Conservation (phyloP, 2,797 vertebrate species). For the Centropyge bicolor region DNA sequence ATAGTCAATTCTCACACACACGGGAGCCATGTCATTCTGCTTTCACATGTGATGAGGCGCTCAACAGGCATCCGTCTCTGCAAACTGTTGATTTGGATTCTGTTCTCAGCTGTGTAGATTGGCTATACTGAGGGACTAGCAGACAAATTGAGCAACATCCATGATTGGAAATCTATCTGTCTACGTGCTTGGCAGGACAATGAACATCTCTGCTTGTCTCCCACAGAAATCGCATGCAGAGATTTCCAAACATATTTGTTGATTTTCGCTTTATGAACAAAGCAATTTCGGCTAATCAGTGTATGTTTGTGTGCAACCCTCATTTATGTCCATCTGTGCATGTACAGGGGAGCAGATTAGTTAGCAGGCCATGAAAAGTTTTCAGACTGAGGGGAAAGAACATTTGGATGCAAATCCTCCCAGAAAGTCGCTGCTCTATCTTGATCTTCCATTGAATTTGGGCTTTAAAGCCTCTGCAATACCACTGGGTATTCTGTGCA, state of each 20-base stretch:
- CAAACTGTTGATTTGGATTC: conserved; percentile 69
- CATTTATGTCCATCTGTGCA: conserved; percentile 38
- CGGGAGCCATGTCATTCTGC: conserved; percentile 9
- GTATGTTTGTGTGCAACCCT: conserved; percentile 18
- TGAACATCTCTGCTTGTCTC: conserved; percentile 50
- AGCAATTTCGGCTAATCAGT: conserved; percentile 43
- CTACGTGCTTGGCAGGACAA: conserved; percentile 73
- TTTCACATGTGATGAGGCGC: conserved; percentile 38
- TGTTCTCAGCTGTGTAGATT: conserved; percentile 58
- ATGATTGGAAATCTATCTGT: conserved; percentile 80
- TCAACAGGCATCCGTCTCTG: conserved; percentile 44
- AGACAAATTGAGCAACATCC: conserved; percentile 70
- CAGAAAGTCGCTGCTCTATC: conserved; percentile 43
- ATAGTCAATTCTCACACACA: conserved; percentile 7
- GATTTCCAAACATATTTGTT: conserved; percentile 55
- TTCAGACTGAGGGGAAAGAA: conserved; percentile 42
- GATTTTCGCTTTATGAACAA: conserved; percentile 52
- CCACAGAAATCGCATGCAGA: conserved; percentile 49
- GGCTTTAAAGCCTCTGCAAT: conserved; percentile 62
- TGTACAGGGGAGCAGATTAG: conserved; percentile 32
- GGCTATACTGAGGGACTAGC: conserved; percentile 59
- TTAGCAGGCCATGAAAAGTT: conserved; percentile 46
- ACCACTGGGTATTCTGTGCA: conserved; percentile 69
- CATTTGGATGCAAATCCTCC: conserved; percentile 53
- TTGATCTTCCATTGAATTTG: conserved; percentile 69